Evolutionary conservation across 2,888 invertebrate species (phyloP).

Genomic region (Bruchidius siliquastri): DNA sequence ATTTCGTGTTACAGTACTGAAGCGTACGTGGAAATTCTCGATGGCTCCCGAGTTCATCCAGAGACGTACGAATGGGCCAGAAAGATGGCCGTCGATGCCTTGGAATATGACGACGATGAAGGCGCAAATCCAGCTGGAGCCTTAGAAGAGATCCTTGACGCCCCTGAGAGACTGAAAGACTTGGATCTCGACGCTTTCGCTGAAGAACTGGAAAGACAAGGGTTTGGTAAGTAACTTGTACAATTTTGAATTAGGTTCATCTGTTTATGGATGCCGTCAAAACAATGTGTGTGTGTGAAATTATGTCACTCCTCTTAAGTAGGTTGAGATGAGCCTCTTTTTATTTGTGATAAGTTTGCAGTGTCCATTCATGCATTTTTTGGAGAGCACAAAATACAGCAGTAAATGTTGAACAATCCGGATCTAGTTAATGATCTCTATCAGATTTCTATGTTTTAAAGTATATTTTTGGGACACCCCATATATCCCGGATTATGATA

Average conservation of each 20-base stretch:
- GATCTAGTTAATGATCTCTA: no score
- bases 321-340: no score
- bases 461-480: no score
- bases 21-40: slow-evolving; percentile 91
- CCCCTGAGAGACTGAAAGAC: slow-evolving; percentile 90
- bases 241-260: no score
- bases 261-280: no score
- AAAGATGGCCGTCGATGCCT: slow-evolving; percentile 99
- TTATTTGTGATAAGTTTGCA: no score
- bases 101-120: slow-evolving; percentile 97
- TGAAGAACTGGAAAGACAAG: slow-evolving; percentile 89
- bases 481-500: not conserved
- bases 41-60: slow-evolving; percentile 96
- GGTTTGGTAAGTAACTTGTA: slow-evolving; percentile 52
- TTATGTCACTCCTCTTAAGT: no score
- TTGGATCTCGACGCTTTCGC: slow-evolving; percentile 98
- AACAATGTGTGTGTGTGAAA: no score
- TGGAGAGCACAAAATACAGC: no score
- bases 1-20: slow-evolving; percentile 66
- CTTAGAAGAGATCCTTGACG: slow-evolving; percentile 93
- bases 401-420: no score
- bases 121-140: slow-evolving; percentile 96
- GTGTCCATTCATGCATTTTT: no score
- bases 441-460: no score
- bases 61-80: slow-evolving; percentile 99